phyloP scores from a whole-genome alignment of 2,113 vertebrate species.

The Dascyllus trimaculatus region DNA sequence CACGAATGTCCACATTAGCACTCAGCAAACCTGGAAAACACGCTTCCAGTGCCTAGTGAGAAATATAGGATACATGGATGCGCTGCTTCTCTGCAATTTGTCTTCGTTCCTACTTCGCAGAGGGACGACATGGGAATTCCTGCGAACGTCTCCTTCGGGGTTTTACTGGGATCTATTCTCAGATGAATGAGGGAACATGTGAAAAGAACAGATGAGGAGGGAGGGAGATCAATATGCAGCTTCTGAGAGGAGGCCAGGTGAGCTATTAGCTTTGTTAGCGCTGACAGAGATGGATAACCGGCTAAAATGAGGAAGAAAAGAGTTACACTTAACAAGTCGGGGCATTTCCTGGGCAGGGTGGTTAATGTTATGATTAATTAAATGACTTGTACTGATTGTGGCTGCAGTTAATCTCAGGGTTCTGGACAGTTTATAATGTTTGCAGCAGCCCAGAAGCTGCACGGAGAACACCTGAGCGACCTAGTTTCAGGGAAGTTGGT shows the following conservation, averaged over 20 bases:
- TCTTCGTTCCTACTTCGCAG: constrained; percentile 52
- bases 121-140: constrained; percentile 47
- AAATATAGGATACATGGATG: neutral
- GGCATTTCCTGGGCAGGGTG: constrained; percentile 1
- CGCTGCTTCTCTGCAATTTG: constrained; percentile 33
- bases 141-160: constrained; percentile 37
- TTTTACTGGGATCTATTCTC: constrained; percentile 45
- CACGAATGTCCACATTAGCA: neutral
- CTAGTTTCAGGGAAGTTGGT: constrained; percentile 20
- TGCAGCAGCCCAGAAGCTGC: constrained; percentile 2
- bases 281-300: constrained; percentile 53
- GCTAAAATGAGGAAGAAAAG: neutral
- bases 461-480: constrained; percentile 26
- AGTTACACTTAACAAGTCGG: neutral
- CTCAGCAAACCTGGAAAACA: neutral
- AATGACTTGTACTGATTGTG: constrained; percentile 10
- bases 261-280: constrained; percentile 28
- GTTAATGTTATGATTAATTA: constrained; percentile 25
- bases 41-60: too few relatives aligned
- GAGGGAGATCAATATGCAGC: constrained; percentile 57
- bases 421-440: neutral
- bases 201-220: constrained; percentile 33
- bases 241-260: constrained; percentile 16
- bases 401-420: neutral
- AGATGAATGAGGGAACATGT: constrained; percentile 37